Base-by-base conservation (phyloP, 2,113 vertebrate genomes). In the Plestiodon gilberti region DNA sequence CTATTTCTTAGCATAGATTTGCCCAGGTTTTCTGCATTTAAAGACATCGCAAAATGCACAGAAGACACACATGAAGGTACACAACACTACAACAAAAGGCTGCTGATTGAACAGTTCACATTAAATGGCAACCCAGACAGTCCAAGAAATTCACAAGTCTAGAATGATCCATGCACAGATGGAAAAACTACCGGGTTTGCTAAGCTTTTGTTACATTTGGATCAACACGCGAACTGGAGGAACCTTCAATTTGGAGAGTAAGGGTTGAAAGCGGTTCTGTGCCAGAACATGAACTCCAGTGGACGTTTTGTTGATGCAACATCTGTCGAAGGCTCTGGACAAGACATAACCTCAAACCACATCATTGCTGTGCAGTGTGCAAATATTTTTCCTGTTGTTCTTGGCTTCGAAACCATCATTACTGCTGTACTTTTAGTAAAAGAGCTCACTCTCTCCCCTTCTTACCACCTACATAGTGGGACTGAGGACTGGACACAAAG, bases 271-370 rank as follows among this genome's bases (percentile, higher is more conserved):
- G 71, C 22, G 25, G 38, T 43, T 74, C 33, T 74, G 7, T 25
- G 8, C 71, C 23, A 43, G 25, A 55, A 55, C 43, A n/a, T 52
- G 43, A 28, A n/a, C 48, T 52, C 33, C 43, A 52, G 67, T 30
- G 43, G 71, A 13, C 25, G 38, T 74, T 74, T 74, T 74, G 71
- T 74, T 43, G 71, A 74, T 43, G 71, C 2, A 52, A 76, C 28
- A 76, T 52, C 90, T 93, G 88, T 67, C 65, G 82, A 84, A 91
- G 76, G 91, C 82, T 81, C 71, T 88, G 82, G 75, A 85, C 86
- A 85, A 76, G 88, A 65, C 88, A 78, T 89, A 83, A 87, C 81
- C 93, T 62, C 1, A 43, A 79, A 55, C 86, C 22, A 48, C 65
- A 40, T 43, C n/a, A 70, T 25, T 69, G 70, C 1, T 38, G 6